Base-by-base conservation (phyloP, 2,888 invertebrate genomes). In the Ochropleura leucogaster region DNA sequence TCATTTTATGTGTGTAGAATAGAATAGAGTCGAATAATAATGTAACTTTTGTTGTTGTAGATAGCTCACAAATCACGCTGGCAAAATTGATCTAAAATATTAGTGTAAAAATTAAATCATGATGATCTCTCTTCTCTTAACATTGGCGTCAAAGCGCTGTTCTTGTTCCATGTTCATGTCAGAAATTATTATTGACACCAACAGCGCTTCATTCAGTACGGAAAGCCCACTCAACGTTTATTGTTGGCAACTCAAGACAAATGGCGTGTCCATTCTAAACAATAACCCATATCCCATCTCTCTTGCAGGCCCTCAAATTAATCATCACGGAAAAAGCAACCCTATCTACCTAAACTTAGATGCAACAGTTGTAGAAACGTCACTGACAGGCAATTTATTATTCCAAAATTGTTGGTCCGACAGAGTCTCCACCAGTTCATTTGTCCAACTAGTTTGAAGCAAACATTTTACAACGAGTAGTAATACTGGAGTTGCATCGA, bases 401-500 rank as follows among this genome's bases (percentile, higher is more conserved):
- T 69, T 53, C 51, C 49, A 42, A 71, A 85, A 73, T 72, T 67
- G 62, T 67, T 59, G 42, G 10, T 60, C 30, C 4, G n/a, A 30
- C 53, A 51, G 55, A 71, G n/a, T 51, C 67, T 59, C 53, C 18
- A 59, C 42, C 65, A 51, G 51, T 73, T 60, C 42, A 68, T 73
- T 77, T 71, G 59, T 47, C 62, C n/a, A 44, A 69, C 67, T 53
- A 77, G 65, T 85, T 84, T 18, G 20, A 66, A 53, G 14, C 59
- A 59, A 62, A 80, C 68, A 77, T 73, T 84, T 73, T 68, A 77
- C 72, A 77, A 59, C 62, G 51, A 40, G 49, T 53, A 65, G 67
- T 63, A 68, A 59, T 63, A 42, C 57, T 18, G 68, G 16, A 77
- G 57, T 73, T 77, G 64, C 20, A 70, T 85, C 10, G 60, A 73